These are phyloP conservation scores for Erebia ligea DNA, from an alignment of 2,888 invertebrate species.

Conservation along the genomic window DNA sequence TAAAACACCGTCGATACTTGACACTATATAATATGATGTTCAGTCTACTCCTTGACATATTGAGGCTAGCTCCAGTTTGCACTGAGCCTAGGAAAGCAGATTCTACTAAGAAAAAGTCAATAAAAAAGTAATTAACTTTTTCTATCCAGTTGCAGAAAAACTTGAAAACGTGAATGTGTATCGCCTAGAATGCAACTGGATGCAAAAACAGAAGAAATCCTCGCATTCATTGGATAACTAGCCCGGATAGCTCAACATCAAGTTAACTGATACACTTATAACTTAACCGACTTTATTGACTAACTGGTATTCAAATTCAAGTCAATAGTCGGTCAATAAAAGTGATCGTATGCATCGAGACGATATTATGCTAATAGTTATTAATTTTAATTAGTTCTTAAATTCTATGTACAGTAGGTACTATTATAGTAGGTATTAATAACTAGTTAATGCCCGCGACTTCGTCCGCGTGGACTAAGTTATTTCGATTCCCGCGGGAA, in stretches of 20 bases:
- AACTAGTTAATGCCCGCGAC: too few species aligned
- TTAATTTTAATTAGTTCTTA: too few species aligned
- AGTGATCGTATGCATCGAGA: too few species aligned
- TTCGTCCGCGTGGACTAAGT: too few species aligned
- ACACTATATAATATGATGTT: too few species aligned
- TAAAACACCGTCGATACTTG: too few species aligned
- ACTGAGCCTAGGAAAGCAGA: not conserved
- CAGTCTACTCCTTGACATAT: too few species aligned
- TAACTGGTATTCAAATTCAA: slow-evolving; percentile 29
- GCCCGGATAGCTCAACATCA: slow-evolving; percentile 3
- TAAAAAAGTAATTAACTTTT: not conserved
- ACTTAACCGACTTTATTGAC: slow-evolving; percentile 11
- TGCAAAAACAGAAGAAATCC: not conserved
- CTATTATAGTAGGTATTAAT: too few species aligned
- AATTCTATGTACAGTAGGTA: too few species aligned
- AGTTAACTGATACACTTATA: not conserved
- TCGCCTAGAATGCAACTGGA: not conserved
- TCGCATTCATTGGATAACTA: not conserved
- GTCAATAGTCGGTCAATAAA: not conserved
- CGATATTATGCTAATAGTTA: too few species aligned
- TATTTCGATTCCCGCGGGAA: too few species aligned
- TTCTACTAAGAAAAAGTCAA: not conserved
- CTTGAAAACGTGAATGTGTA: not conserved
- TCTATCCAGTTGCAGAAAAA: not conserved
- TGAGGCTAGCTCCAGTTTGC: too few species aligned